Evolutionary conservation across 2,797 vertebrate genomes (phyloP).

Genomic region (Loris lydekkerianus): DNA sequence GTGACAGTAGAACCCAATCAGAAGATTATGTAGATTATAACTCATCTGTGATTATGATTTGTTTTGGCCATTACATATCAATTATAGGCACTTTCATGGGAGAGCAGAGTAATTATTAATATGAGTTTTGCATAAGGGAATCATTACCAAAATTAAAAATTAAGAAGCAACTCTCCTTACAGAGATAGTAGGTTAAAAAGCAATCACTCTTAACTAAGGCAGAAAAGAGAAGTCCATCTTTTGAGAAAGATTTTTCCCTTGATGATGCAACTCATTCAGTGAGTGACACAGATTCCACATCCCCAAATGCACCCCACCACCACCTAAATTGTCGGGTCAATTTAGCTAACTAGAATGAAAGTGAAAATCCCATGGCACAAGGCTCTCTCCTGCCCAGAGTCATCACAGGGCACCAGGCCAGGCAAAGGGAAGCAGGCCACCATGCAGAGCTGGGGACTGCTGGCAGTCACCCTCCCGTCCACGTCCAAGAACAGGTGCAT

Average conservation of each 20-base stretch:
- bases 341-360: not conserved
- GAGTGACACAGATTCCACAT: not conserved
- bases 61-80: not conserved
- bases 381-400: not conserved
- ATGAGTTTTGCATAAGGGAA: constrained; percentile 19
- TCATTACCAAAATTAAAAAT: constrained; percentile 50
- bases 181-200: constrained; percentile 46
- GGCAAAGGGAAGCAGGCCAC: not conserved
- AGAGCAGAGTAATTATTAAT: not conserved
- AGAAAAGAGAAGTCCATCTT: not conserved
- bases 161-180: constrained; percentile 46
- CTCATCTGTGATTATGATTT: not conserved
- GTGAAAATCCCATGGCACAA: not conserved
- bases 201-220: not conserved
- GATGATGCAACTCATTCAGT: not conserved
- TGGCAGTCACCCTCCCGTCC: not conserved
- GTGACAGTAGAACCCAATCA: not conserved
- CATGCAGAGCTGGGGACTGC: not conserved
- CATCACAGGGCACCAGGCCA: not conserved
- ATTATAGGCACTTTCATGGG: not conserved
- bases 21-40: constrained; percentile 6
- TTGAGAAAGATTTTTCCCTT: not conserved
- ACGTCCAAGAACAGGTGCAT: not conserved
- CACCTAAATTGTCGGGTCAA: not conserved
- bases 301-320: not conserved